Evolutionary conservation across 2,797 vertebrate genomes (phyloP), one percentile per base, ranked within the genome.

Genomic region (Acanthornis magna): DNA sequence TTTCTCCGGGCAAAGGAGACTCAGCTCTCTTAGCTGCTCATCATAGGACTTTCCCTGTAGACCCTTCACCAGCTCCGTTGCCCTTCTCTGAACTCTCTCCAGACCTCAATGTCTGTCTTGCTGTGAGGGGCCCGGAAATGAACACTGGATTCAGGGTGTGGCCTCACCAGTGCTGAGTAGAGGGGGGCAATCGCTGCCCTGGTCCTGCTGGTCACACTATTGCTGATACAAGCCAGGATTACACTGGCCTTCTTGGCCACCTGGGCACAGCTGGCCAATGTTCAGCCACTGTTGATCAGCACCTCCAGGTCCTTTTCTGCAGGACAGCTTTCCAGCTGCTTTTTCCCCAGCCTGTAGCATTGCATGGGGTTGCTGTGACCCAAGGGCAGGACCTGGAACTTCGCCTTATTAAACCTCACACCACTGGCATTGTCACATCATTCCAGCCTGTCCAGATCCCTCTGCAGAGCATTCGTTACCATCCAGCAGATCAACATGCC

Each of bases 11-110:
- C 5, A 32, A 60, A 53, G 12, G 4, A 72, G 66, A 53, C n/a
- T 32, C 51, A 36, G 13, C 12, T 77, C 4, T 9, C 58, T 53
- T 20, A 65, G 11, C 21, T 42, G 5, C 11, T 66, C 16, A 26
- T 53, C 9, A 53, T 25, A 42, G 27, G 26, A 34, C 8, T 34
- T n/a, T 40, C 21, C 11, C 7, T 60, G 26, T 15, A n/a, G 16
- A 50, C 16, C 9, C 27, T 78, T 72, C 45, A 12, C 4, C 32
- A 71, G 7, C 15, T 45, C 34, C 0, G 0, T 2, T 32, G 18
- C 4, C 17, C 45, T 72, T 60, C 47, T 53, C 7, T 54, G 40
- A 38, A 65, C 11, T 10, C 0, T 0, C 4, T 51, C 10, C 25
- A 51, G 23, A 19, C 29, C 34, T 40, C n/a, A 16, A 3, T 23